Percentiles rank a stretch among this genome's conserved stretches.
These are phyloP conservation scores for Zaprionus bogoriensis DNA, from an alignment of 2,888 invertebrate genomes.

Conservation along the genomic window DNA sequence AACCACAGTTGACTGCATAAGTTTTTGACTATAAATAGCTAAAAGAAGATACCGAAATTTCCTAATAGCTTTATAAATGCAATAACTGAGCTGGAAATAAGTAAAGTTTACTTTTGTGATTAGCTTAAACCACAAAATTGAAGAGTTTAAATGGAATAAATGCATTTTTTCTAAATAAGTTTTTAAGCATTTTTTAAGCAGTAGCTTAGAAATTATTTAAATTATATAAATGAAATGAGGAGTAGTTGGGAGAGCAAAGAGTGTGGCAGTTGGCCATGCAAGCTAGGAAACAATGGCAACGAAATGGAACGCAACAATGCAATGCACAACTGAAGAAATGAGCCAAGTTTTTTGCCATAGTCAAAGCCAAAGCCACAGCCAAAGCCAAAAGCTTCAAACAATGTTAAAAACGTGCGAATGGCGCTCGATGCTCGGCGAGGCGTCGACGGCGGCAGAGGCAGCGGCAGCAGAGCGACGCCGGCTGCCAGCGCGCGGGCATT, in stretches of 20 bases:
- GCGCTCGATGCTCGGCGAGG: constrained; percentile 49
- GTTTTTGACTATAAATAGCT: constrained; percentile 19
- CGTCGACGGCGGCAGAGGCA: constrained; percentile 16
- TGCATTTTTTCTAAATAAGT: no score
- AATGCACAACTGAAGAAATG: constrained; percentile 50
- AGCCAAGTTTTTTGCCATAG: constrained; percentile 14
- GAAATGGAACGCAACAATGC: constrained; percentile 34
- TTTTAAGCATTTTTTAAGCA: no score
- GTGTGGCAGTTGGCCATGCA: not conserved
- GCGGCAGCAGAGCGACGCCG: constrained; percentile 32
- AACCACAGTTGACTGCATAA: constrained; percentile 23
- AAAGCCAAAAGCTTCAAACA: constrained; percentile 28
- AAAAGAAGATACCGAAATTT: constrained; percentile 12
- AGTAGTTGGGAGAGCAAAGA: not conserved
- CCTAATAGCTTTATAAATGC: constrained; percentile 7
- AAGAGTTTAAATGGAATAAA: no score
- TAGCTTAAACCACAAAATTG: no score
- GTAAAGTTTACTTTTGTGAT: no score
- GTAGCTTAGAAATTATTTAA: not conserved
- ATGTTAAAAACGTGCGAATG: constrained; percentile 71
- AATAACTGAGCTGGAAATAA: no score
- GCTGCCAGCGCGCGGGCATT: constrained; percentile 52
- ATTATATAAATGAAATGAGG: not conserved
- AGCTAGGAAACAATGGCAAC: constrained; percentile 17
- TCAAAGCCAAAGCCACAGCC: constrained; percentile 13